Evolutionary conservation across 1,140 invertebrate genomes (phyloP), one percentile per base, ranked within the genome.

Genomic region (Zaprionus inermis): DNA sequence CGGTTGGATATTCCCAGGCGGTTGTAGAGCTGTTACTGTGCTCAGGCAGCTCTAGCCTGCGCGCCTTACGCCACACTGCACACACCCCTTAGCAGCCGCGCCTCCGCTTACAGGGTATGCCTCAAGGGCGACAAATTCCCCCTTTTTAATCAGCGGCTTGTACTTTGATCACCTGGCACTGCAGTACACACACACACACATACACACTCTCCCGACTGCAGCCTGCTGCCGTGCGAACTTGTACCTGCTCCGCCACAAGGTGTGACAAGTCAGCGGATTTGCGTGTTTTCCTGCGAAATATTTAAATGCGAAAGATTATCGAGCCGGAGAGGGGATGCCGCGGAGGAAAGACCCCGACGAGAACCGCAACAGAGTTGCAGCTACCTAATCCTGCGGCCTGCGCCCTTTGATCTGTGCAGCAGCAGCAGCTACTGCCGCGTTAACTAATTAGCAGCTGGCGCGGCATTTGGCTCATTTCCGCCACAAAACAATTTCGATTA

Each of bases 261-360:
- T 88, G 84, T 88, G 84, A 88, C 84, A 88, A 88, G 84, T 88
- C 84, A 88, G 84, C 80, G 84, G 84, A 88, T 88, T 68, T 89
- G 84, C 84, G 84, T 89, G 84, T 88, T 83, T 86, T 88, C 84
- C 79, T 72, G 80, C 78, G 84, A 88, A 88, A 88, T 88, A 88
- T 88, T 83, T 89, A 88, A 88, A 89, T 84, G 78, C 73, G 81
- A 88, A 78, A 88, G 84, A 88, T 88, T 88, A 88, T 88, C 84
- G 38, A 44, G 38, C 0, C 14, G 5, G 38, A n/a, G n/a, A n/a
- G n/a, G n/a, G n/a, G n/a, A n/a, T n/a, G n/a, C n/a, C n/a, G n/a
- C n/a, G 41, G 44, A 54, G 32, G 4, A 32, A 10, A 32, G 30
- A 28, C 24, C 24, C 24, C 30, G 30, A 14, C n/a, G 6, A 44